Conservation (phyloP, 1,140 invertebrate species). For the Tetramorium simillimum region DNA sequence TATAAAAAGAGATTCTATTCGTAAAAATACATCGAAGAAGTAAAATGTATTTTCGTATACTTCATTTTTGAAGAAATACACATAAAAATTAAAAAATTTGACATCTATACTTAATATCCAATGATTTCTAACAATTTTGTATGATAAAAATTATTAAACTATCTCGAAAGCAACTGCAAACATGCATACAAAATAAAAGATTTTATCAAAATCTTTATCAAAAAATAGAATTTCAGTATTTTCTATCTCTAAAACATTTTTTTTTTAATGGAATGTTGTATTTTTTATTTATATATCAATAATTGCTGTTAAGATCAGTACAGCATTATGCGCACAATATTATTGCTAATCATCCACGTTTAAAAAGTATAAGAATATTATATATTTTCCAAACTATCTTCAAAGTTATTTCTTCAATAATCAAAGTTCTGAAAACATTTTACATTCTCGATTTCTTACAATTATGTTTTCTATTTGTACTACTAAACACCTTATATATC, state of each 20-base stretch:
- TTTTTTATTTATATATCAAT: background rate
- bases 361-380: slow-evolving; percentile 5
- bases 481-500: background rate
- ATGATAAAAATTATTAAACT: background rate
- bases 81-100: background rate
- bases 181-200: background rate
- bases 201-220: background rate
- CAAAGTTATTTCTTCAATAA: background rate
- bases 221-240: background rate
- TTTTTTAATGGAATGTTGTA: background rate
- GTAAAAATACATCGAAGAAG: slow-evolving; percentile 29
- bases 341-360: background rate
- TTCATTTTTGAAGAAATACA: background rate
- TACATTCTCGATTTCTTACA: slow-evolving; percentile 33
- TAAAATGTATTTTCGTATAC: background rate
- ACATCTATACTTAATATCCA: background rate
- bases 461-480: background rate
- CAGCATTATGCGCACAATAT: background rate
- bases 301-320: background rate
- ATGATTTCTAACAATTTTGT: background rate
- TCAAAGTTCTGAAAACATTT: background rate
- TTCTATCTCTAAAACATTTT: background rate
- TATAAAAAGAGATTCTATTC: slow-evolving; percentile 18
- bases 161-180: background rate
- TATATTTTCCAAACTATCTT: background rate